phyloP scores from a whole-genome alignment of 2,797 vertebrate species.

The Esox lucius region DNA sequence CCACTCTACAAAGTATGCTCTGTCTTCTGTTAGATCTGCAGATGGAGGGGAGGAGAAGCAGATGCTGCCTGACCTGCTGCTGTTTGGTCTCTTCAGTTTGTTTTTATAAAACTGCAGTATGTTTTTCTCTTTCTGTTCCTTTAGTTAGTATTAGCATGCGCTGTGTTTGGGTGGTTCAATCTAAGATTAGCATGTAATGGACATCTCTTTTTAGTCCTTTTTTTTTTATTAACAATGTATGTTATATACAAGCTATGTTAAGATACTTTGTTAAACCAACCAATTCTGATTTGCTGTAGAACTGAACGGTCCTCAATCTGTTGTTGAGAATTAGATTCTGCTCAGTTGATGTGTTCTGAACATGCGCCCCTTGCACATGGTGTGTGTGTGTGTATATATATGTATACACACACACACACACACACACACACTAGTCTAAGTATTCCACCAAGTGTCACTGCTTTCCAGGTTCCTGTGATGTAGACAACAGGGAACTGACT shows the following conservation, averaged over 20 bases:
- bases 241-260: constrained; percentile 33
- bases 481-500: neutral
- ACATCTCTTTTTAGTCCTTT: constrained; percentile 59
- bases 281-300: constrained; percentile 33
- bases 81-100: constrained; percentile 3
- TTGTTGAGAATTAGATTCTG: constrained; percentile 32
- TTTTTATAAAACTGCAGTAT: constrained; percentile 19
- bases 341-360: neutral
- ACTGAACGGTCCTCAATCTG: constrained; percentile 31
- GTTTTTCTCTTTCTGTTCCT: constrained; percentile 31
- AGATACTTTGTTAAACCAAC: constrained; percentile 54
- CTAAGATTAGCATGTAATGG: constrained; percentile 19
- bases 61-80: neutral
- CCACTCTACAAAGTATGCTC: no score
- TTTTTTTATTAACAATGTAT: constrained; percentile 56
- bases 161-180: constrained; percentile 34
- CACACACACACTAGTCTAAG: neutral
- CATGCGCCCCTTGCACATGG: neutral
- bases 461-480: neutral
- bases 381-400: no score
- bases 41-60: neutral
- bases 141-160: constrained; percentile 20
- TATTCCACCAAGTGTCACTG: neutral
- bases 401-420: no score
- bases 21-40: no score